phyloP scores from a whole-genome alignment of 2,797 vertebrate genomes.

The Scarus forsteni region DNA sequence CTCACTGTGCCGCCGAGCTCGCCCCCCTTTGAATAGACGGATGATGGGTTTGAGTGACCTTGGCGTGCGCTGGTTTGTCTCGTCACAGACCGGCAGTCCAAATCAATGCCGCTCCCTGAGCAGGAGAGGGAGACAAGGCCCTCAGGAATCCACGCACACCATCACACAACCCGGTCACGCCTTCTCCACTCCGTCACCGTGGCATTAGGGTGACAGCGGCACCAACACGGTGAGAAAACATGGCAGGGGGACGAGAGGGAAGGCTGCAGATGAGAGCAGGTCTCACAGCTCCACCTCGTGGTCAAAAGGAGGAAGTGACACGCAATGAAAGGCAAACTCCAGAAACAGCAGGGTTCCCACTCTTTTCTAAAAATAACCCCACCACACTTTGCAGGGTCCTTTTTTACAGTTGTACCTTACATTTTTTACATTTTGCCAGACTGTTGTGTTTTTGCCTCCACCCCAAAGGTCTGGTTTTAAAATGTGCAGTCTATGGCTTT shows the following conservation, averaged over 20 bases:
- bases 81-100: slow-evolving; percentile 35
- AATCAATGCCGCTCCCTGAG: slow-evolving; percentile 43
- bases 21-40: slow-evolving; percentile 21
- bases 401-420: no score
- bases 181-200: slow-evolving; percentile 27
- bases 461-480: no score
- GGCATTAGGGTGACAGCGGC: slow-evolving; percentile 64
- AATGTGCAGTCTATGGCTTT: no score
- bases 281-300: slow-evolving; percentile 81
- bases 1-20: slow-evolving; percentile 4
- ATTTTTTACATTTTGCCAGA: no score
- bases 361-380: no score
- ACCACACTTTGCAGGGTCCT: no score
- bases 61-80: slow-evolving; percentile 47
- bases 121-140: slow-evolving; percentile 26
- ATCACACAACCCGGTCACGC: slow-evolving; percentile 9
- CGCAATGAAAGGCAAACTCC: background rate
- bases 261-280: slow-evolving; percentile 39
- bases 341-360: no score
- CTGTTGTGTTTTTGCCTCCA: no score
- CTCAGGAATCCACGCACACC: background rate
- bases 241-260: slow-evolving; percentile 12
- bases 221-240: slow-evolving; percentile 19
- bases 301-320: slow-evolving; percentile 50
- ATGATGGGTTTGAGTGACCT: slow-evolving; percentile 47